Evolutionary conservation across 2,888 invertebrate species (phyloP).

Genomic region (Chorisops tibialis): DNA sequence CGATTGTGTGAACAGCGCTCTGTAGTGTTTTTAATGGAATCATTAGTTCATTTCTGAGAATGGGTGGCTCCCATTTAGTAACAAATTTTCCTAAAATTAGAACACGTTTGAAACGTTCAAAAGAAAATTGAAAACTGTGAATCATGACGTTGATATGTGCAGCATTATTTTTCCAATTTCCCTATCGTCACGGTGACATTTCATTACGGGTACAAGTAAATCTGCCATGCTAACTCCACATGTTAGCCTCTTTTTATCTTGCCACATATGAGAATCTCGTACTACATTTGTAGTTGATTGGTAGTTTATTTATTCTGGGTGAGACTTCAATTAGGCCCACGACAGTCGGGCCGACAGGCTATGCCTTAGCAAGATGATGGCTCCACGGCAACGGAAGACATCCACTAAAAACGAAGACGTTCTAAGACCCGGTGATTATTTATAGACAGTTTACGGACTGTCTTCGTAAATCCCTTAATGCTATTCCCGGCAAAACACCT

Average conservation of each 20-base stretch:
- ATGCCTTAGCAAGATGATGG: neutral
- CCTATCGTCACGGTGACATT: slow-evolving; percentile 20
- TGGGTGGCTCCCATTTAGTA: too few species aligned
- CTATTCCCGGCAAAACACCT: neutral
- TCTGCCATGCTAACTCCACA: neutral
- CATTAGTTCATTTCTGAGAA: too few species aligned
- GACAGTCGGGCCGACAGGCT: slow-evolving; percentile 1
- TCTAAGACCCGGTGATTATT: slow-evolving; percentile 16
- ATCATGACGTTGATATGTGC: neutral
- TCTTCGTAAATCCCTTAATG: slow-evolving; percentile 18
- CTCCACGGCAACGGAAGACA: neutral
- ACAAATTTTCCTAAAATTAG: too few species aligned
- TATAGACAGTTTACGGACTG: slow-evolving; percentile 16
- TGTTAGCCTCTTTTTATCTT: neutral
- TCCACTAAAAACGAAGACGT: slow-evolving; percentile 7
- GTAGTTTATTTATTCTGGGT: slow-evolving; percentile 23
- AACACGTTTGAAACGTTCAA: too few species aligned
- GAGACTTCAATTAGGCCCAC: slow-evolving; percentile 23
- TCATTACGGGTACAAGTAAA: slow-evolving; percentile 15
- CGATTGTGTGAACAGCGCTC: too few species aligned
- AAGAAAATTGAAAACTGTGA: too few species aligned
- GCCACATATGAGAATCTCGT: neutral
- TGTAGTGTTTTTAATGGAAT: too few species aligned
- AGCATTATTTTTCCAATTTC: slow-evolving; percentile 2
- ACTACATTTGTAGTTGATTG: slow-evolving; percentile 17